Conservation (phyloP, 2,888 invertebrate species). For the Pristionchus maxplancki region DNA sequence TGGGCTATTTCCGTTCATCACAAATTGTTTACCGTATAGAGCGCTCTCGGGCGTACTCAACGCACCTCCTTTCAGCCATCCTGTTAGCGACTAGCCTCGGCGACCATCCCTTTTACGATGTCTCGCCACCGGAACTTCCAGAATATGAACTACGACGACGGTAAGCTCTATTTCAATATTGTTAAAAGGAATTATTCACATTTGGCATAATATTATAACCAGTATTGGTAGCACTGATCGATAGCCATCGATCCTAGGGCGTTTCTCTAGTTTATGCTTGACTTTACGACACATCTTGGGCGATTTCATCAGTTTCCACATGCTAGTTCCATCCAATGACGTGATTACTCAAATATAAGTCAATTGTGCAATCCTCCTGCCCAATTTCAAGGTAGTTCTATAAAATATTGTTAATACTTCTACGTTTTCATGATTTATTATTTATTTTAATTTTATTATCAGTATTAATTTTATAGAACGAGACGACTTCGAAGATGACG, state of each 20-base stretch:
- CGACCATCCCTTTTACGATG: constrained; percentile 56
- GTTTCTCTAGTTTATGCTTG: neutral
- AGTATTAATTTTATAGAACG: constrained; percentile 37
- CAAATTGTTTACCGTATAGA: constrained; percentile 38
- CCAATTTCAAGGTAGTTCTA: neutral
- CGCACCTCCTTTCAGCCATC: constrained; percentile 2
- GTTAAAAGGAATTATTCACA: neutral
- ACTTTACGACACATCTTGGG: neutral
- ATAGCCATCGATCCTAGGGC: neutral
- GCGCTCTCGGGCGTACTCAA: neutral
- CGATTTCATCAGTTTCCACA: neutral
- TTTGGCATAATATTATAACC: neutral
- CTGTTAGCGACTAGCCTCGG: neutral
- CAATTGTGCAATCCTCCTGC: neutral
- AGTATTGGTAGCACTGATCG: neutral
- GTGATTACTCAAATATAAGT: neutral
- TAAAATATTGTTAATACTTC: constrained; percentile 13
- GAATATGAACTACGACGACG: constrained; percentile 71
- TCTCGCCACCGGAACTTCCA: constrained; percentile 69
- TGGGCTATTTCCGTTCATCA: constrained; percentile 16
- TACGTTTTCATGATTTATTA: constrained; percentile 8
- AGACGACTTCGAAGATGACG: constrained; percentile 68
- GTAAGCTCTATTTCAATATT: constrained; percentile 52
- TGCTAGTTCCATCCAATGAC: neutral
- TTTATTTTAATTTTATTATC: constrained; percentile 36